These are phyloP conservation scores for Protaetia brevitarsis DNA, from an alignment of 1,140 invertebrate species.

Conservation along the genomic window DNA sequence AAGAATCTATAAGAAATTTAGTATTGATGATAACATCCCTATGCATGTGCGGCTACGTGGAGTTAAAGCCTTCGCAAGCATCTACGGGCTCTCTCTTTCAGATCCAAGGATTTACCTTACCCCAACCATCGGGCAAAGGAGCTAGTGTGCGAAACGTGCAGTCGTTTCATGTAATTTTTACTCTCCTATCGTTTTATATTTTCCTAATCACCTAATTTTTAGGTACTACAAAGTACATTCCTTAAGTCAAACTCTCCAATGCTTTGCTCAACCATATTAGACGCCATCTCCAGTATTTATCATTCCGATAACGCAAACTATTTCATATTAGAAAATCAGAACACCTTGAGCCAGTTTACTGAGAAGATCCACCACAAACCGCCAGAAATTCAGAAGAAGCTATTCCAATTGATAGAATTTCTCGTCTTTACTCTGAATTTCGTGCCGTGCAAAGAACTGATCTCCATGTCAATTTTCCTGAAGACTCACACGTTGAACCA, in stretches of 20 bases:
- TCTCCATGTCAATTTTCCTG: constrained; percentile 88
- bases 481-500: constrained; percentile 71
- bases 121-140: constrained; percentile 85
- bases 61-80: constrained; percentile 79
- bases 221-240: constrained; percentile 85
- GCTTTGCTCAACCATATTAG: constrained; percentile 86
- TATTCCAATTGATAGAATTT: constrained; percentile 94
- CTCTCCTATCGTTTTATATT: neutral
- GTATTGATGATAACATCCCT: constrained; percentile 90
- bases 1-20: constrained; percentile 88
- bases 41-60: constrained; percentile 88
- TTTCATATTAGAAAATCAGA: constrained; percentile 95
- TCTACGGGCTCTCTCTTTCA: constrained; percentile 88
- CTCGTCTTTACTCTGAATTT: constrained; percentile 97
- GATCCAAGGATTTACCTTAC: constrained; percentile 87
- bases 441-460: constrained; percentile 98
- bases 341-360: constrained; percentile 92
- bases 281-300: constrained; percentile 95
- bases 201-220: constrained; percentile 51
- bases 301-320: constrained; percentile 98
- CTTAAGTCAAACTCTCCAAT: constrained; percentile 81
- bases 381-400: constrained; percentile 89
- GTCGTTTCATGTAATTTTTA: constrained; percentile 77
- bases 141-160: constrained; percentile 88
- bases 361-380: constrained; percentile 92